Conservation (phyloP, 2,797 vertebrate genomes). For the Trachurus trachurus region DNA sequence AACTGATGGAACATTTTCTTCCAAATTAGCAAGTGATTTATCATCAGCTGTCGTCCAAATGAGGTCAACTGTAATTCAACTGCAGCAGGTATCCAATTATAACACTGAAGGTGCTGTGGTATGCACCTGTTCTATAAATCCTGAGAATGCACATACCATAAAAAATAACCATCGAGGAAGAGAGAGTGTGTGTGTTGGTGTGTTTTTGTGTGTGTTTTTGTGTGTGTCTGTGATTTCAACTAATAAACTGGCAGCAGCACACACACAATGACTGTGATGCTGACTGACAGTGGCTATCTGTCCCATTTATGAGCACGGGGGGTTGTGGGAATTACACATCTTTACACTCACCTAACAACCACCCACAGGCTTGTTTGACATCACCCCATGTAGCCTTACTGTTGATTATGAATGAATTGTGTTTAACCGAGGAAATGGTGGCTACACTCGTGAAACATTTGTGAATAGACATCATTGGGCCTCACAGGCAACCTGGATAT, state of each 20-base stretch:
- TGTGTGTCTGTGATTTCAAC: conserved; percentile 14
- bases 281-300: conserved; percentile 56
- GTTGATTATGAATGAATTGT: conserved; percentile 56
- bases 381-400: conserved; percentile 26
- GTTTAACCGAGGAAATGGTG: conserved; percentile 42
- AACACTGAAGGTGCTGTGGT: conserved; percentile 31
- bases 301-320: conserved; percentile 47
- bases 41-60: conserved; percentile 30
- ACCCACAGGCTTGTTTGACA: conserved; percentile 58
- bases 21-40: conserved; percentile 30
- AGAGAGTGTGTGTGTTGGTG: background rate
- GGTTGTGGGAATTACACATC: conserved; percentile 45
- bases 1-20: conserved; percentile 25
- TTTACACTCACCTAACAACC: conserved; percentile 52
- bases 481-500: conserved; percentile 33
- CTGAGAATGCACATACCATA: conserved; percentile 11
- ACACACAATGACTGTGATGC: conserved; percentile 38
- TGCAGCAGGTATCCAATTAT: conserved; percentile 56
- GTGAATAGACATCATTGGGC: conserved; percentile 30
- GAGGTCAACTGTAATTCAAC: conserved; percentile 54
- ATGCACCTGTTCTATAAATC: conserved; percentile 45
- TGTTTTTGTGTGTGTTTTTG: background rate
- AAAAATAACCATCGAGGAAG: conserved; percentile 18
- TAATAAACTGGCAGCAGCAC: conserved; percentile 40
- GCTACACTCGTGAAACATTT: conserved; percentile 34